phyloP scores from a whole-genome alignment of 2,113 vertebrate species.

The Pimephales promelas region DNA sequence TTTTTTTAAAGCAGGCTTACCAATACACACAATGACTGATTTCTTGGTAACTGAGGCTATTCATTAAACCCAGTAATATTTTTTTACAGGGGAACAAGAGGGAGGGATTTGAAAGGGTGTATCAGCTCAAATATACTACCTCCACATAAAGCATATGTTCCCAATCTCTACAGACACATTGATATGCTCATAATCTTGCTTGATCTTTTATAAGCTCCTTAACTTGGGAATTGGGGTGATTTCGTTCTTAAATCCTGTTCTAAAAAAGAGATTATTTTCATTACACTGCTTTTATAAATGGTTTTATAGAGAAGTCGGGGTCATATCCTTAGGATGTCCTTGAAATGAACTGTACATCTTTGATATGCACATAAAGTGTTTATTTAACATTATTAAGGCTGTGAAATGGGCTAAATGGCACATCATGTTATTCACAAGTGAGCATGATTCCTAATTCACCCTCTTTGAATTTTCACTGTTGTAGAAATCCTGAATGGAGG shows the following conservation, averaged over 20 bases:
- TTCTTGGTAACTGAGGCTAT: not conserved
- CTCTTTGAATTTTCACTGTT: not conserved
- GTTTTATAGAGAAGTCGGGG: not conserved
- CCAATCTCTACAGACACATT: slow-evolving; percentile 11
- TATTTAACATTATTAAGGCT: not conserved
- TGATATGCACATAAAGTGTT: not conserved
- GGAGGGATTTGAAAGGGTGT: not conserved
- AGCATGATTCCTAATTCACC: not conserved
- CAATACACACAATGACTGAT: not conserved
- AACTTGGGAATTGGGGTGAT: slow-evolving; percentile 15
- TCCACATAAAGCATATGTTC: slow-evolving; percentile 6
- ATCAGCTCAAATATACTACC: not conserved
- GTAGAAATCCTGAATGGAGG: slow-evolving; percentile 94
- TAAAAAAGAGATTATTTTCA: slow-evolving; percentile 18
- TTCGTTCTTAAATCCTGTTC: slow-evolving; percentile 27
- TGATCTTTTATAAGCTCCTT: slow-evolving; percentile 31
- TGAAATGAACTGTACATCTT: not conserved
- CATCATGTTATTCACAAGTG: not conserved
- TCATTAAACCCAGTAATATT: not conserved
- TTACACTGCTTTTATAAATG: slow-evolving; percentile 5
- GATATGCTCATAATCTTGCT: slow-evolving; percentile 25
- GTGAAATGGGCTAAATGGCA: not conserved
- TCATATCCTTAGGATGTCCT: slow-evolving; percentile 3
- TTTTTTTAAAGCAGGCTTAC: not conserved
- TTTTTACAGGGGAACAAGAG: not conserved